Percentiles rank a stretch among this genome's conserved stretches.
Conservation (phyloP, 2,888 invertebrate genomes). For the Epinotia ramella region DNA sequence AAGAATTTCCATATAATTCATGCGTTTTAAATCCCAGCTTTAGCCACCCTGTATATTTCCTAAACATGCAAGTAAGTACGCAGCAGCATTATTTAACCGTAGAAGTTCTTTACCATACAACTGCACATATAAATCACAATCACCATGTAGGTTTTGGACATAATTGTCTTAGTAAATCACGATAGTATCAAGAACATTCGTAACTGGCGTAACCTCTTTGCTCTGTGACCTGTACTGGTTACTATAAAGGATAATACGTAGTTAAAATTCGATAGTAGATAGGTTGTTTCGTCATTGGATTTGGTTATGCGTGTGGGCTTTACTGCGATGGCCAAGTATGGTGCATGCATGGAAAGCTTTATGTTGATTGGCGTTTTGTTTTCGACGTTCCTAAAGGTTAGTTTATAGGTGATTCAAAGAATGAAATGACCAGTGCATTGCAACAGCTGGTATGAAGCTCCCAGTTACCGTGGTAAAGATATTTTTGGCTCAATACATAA, state of each 20-base stretch:
- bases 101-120: neutral
- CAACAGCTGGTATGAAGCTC: no score
- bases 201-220: conserved; percentile 30
- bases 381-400: neutral
- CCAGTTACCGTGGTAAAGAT: no score
- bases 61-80: neutral
- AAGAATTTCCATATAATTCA: neutral
- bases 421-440: neutral
- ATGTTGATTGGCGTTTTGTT: conserved; percentile 24
- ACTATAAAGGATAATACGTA: neutral
- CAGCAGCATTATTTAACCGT: neutral
- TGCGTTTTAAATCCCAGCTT: neutral
- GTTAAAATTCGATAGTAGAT: neutral
- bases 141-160: conserved; percentile 18
- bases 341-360: conserved; percentile 13
- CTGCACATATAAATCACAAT: conserved; percentile 21
- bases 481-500: no score
- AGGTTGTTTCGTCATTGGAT: neutral
- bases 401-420: neutral
- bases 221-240: conserved; percentile 28
- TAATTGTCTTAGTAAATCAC: conserved; percentile 30
- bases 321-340: conserved; percentile 24
- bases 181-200: conserved; percentile 31
- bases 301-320: conserved; percentile 22
- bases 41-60: neutral